Evolutionary conservation across 35 echinoderm and acorn worm species (phyloP).

Genomic region (Lytechinus pictus): DNA sequence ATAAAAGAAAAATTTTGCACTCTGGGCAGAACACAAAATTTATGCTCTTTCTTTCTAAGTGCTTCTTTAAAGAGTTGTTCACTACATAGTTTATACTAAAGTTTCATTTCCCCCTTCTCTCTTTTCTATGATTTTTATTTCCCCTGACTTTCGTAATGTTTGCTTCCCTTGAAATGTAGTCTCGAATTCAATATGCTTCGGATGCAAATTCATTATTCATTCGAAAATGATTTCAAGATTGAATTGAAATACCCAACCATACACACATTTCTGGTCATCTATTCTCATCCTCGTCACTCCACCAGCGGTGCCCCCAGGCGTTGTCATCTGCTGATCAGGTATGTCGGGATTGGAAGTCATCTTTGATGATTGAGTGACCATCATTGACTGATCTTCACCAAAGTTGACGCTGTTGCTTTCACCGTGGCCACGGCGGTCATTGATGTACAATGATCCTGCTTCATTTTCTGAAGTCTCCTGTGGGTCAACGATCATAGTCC

Average conservation of each 20-base stretch:
- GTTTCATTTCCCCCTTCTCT: too few relatives aligned
- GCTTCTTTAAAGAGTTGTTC: too few relatives aligned
- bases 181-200: too few relatives aligned
- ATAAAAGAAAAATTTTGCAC: too few relatives aligned
- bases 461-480: neutral
- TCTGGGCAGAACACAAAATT: too few relatives aligned
- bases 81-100: too few relatives aligned
- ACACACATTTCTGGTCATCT: slow-evolving; percentile 10
- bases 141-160: too few relatives aligned
- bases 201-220: too few relatives aligned
- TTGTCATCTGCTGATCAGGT: neutral
- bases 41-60: too few relatives aligned
- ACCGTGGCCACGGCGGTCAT: neutral
- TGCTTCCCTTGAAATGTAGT: too few relatives aligned
- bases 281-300: neutral
- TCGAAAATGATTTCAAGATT: too few relatives aligned
- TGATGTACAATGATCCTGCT: neutral
- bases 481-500: neutral
- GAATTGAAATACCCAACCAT: neutral
- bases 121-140: too few relatives aligned
- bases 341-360: neutral
- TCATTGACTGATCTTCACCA: neutral
- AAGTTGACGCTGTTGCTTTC: neutral
- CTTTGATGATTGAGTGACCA: neutral
- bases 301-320: neutral